Evolutionary conservation across 2,797 vertebrate genomes (phyloP), one percentile per base, ranked within the genome.

Genomic region (Pseudomugil gertrudae): DNA sequence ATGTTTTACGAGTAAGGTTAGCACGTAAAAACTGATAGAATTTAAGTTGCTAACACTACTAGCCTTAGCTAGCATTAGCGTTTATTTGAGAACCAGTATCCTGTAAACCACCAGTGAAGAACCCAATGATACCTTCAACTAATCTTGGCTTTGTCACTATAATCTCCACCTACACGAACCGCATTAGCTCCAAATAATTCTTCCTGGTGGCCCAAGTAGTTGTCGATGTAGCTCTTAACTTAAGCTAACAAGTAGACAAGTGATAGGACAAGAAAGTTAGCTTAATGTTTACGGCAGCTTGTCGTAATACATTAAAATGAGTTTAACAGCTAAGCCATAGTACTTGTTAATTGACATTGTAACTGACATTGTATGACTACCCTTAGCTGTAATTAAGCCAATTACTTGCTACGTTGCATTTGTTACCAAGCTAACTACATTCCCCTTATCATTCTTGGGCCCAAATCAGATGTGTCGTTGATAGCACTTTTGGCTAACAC

Each of bases 401-500:
- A 47, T 69, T 72, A 59, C 61, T 71, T 13, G 66, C 70, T 78
- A 59, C 53, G 72, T 45, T 63, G 53, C 51, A 62, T 27, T n/a
- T 54, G 61, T 80, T 65, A 30, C 68, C 68, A 48, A 69, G 80
- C 76, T 83, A 77, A 75, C 72, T 63, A 61, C 53, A 61, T 69
- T 73, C 57, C 68, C 75, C 68, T 57, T 76, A 84, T 73, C 66
- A 74, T 72, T 61, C 47, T 84, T 60, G 76, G 90, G 89, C 90
- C 90, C 83, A 23, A 8, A 68, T 86, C 80, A 73, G 85, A 88
- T 74, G 81, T 85, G 86, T 89, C 86, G 87, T 65, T 85, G 87
- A 81, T 89, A 88, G 63, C 66, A 59, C 68, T 52, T 65, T 71
- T 64, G 78, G 63, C 69, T 73, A 17, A 19, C 65, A n/a, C 73